Evolutionary conservation across 2,113 vertebrate genomes (phyloP).

Genomic region (Oncorhynchus masou): DNA sequence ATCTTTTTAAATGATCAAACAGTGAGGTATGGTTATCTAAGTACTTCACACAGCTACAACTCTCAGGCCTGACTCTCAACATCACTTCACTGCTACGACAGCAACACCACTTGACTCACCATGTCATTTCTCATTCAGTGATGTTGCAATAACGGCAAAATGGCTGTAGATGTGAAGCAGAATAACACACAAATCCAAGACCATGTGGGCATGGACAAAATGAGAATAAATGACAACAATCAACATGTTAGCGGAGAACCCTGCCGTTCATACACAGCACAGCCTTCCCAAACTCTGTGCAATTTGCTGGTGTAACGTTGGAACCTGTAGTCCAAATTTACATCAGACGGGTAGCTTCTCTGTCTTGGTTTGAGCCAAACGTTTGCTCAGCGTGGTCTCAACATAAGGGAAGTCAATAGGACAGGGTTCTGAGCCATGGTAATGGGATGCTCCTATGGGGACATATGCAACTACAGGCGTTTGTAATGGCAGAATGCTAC

Average conservation of each 20-base stretch:
- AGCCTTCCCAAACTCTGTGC: too few species aligned
- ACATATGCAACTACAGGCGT: conserved; percentile 16
- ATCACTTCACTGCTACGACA: background rate
- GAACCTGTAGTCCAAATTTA: conserved; percentile 17
- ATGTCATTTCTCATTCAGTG: conserved; percentile 18
- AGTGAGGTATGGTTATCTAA: background rate
- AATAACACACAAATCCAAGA: conserved; percentile 21
- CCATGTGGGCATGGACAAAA: conserved; percentile 35
- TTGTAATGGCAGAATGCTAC: conserved; percentile 3
- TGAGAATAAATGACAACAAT: conserved; percentile 18
- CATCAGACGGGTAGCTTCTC: background rate
- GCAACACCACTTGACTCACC: background rate
- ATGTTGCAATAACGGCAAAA: conserved; percentile 17
- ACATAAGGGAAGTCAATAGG: background rate
- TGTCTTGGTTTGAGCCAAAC: background rate
- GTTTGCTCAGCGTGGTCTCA: too few species aligned
- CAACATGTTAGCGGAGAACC: conserved; percentile 23
- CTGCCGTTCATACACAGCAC: background rate
- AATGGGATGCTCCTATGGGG: conserved; percentile 21
- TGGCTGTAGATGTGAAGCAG: conserved; percentile 34
- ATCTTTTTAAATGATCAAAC: too few species aligned
- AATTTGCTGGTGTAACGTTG: too few species aligned
- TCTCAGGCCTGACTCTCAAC: background rate
- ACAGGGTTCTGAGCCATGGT: conserved; percentile 34
- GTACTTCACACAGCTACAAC: background rate